Evolutionary conservation across 2,797 vertebrate genomes (phyloP), one percentile per base, ranked within the genome.

Genomic region (Perdix hodgsoniae): DNA sequence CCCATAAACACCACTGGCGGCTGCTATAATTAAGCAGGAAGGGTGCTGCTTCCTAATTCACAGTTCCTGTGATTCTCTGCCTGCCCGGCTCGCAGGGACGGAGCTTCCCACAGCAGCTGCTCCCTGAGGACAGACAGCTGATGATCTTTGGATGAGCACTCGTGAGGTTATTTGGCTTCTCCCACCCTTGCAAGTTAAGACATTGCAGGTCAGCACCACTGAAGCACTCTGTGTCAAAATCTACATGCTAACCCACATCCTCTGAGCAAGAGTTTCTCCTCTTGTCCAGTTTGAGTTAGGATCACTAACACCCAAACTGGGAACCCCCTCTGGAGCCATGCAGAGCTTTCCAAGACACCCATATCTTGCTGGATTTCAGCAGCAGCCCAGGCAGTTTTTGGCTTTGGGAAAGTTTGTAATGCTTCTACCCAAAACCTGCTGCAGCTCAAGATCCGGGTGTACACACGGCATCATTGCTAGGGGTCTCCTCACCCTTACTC

Each of bases 11-110:
- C 35, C 23, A 23, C 75, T 70, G 67, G 9, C 39, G 71, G 49
- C 71, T 92, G 72, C 91, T 96, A 96, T 93, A 97, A 93, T 95
- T 95, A 94, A 85, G 81, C 2, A 29, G 86, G 63, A 94, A 91
- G 45, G 35, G 45, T 82, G 71, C 86, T 61, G 44, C 39, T 74
- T 96, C 88, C 72, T 77, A 65, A 70, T 50, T 45, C 75, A 45
- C 65, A 88, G 33, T 83, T 95, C 94, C 92, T 89, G 90, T 0
- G 3, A 66, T 73, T 89, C 84, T 66, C 67, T 44, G 12, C 66
- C 83, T 0, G 0, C 40, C 4, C 0, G 0, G 37, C 40, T 88
- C 47, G 73, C 29, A 57, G 16, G 11, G 35, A 78, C 19, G 67
- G 63, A 71, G 61, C 60, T 83, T 92, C 42, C 69, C 3, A 1